Percentiles rank a stretch among this genome's conserved stretches.
Conservation (phyloP, 2,797 vertebrate genomes). For the Chiroxiphia lanceolata region DNA sequence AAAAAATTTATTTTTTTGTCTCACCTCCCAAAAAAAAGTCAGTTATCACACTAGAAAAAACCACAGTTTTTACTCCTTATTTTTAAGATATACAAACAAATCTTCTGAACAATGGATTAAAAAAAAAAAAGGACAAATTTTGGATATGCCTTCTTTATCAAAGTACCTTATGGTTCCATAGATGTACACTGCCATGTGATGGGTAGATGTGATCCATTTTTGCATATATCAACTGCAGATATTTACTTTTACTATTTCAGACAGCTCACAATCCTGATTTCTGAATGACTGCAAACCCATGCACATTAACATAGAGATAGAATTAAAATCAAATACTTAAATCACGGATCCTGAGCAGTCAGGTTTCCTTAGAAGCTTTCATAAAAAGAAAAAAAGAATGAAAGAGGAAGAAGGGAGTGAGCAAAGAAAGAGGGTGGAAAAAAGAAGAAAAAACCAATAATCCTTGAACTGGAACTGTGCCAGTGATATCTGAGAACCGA, state of each 20-base stretch:
- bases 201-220: background rate
- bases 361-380: background rate
- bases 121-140: background rate
- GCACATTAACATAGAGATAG: background rate
- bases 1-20: background rate
- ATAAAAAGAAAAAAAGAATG: background rate
- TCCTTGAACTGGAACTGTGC: background rate
- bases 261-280: background rate
- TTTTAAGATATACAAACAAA: background rate
- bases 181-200: background rate
- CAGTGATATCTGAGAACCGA: background rate
- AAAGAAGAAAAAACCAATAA: background rate
- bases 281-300: background rate
- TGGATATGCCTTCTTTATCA: background rate
- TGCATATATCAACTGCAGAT: background rate
- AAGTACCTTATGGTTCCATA: background rate
- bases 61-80: rapidly evolving
- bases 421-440: background rate
- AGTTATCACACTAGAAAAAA: background rate
- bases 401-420: background rate
- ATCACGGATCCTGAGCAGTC: background rate
- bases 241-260: background rate
- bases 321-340: background rate
- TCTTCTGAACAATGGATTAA: background rate
- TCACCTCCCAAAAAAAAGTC: rapidly evolving